Percentiles rank a stretch among this genome's conserved stretches.
These are phyloP conservation scores for Arion vulgaris DNA, from an alignment of 1,140 invertebrate genomes.

Conservation along the genomic window DNA sequence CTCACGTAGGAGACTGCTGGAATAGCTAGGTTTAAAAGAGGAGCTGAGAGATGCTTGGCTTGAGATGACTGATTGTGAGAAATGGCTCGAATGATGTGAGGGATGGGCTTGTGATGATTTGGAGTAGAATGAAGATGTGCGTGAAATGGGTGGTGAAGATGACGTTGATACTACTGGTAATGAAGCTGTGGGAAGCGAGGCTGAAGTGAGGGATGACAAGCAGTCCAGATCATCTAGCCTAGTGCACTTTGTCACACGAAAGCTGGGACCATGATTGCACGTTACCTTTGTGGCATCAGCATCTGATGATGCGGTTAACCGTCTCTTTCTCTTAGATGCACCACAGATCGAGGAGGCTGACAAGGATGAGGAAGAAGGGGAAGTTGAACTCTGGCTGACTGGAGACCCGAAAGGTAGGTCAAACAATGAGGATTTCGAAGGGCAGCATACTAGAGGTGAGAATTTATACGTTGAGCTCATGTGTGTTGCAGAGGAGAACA, in stretches of 20 bases:
- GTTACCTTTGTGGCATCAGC: constrained; percentile 16
- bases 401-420: neutral
- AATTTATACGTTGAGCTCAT: constrained; percentile 16
- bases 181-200: neutral
- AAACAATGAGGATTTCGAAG: neutral
- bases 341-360: constrained; percentile 1
- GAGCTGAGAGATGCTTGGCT: neutral
- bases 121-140: neutral
- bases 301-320: neutral
- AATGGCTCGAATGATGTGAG: neutral
- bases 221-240: constrained; percentile 1
- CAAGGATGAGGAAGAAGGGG: constrained; percentile 12
- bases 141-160: constrained; percentile 11
- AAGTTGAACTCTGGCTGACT: constrained; percentile 15
- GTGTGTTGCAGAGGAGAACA: neutral
- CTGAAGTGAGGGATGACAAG: constrained; percentile 10
- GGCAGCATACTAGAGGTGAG: constrained; percentile 23
- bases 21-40: neutral
- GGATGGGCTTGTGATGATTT: neutral
- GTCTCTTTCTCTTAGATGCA: neutral
- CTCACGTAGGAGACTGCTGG: too few relatives aligned
- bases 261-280: constrained; percentile 14
- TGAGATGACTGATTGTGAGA: neutral
- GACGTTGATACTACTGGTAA: neutral
- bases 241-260: constrained; percentile 3